Base-by-base conservation (phyloP, 2,113 vertebrate genomes). In the Sphaerodactylus townsendi region DNA sequence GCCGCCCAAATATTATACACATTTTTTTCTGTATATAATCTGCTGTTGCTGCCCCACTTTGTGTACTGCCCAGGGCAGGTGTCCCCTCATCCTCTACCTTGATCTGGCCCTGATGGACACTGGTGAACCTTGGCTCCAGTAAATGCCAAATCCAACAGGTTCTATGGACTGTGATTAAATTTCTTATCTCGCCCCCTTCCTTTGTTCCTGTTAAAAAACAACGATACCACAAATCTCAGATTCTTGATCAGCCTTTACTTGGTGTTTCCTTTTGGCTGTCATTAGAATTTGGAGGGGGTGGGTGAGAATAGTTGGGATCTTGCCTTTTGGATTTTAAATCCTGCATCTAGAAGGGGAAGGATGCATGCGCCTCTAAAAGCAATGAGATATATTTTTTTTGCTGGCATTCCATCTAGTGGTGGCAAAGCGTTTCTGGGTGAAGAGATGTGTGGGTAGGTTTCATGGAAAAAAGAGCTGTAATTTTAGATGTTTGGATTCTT, bases 401-500 rank as follows among this genome's bases (percentile, higher is more conserved):
- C 69, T 64, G 81, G 64, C 68, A 39, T 75, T 44, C 17, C 81
- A 14, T 28, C 3, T n/a, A 13, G 13, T 48, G 33, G 53, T 84
- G 41, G 71, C 65, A 35, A 73, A 7, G 59, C 53, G 39, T n/a
- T 35, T 56, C 1, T 72, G 50, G n/a, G 66, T 44, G 59, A 35
- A 33, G 19, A 59, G 44, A 53, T 17, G 30, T 10, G 33, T 81
- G 75, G 82, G 69, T 82, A 69, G 77, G 37, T 33, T 85, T 82
- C 28, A n/a, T 7, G 14, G 76, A 66, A 77, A 77, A 71, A 85
- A 64, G 53, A 64, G 64, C 66, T 86, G 70, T 72, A 85, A 46
- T 14, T 87, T 85, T 62, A 82, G 84, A 71, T 33, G 50, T 80
- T 64, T 77, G 70, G 62, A 73, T 64, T 72, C 65, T 76, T 85